Evolutionary conservation across 2,888 invertebrate species (phyloP).

Genomic region (Heterodera filipjevi): DNA sequence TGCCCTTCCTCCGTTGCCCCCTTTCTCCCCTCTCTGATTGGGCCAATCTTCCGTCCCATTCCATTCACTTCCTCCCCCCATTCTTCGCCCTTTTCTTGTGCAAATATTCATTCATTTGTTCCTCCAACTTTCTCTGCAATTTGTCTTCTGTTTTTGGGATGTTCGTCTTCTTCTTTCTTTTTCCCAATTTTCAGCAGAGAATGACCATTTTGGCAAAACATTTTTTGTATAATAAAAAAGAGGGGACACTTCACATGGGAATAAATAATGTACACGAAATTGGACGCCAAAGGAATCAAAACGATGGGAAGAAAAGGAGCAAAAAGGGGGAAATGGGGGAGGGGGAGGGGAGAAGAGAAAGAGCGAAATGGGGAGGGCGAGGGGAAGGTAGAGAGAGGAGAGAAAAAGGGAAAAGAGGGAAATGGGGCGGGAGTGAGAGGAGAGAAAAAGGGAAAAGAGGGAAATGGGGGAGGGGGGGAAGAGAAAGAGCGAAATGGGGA

Average conservation of each 20-base stretch:
- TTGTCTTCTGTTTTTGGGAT: neutral
- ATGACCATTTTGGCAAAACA: neutral
- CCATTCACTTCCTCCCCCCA: constrained; percentile 2
- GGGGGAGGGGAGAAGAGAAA: neutral
- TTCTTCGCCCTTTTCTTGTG: neutral
- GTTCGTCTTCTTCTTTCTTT: neutral
- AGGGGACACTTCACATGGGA: neutral
- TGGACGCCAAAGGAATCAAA: constrained; percentile 2
- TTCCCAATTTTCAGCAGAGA: neutral
- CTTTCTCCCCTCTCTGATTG: neutral
- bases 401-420: neutral
- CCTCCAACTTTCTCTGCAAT: constrained; percentile 5
- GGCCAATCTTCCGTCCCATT: neutral
- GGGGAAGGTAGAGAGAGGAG: too few species aligned
- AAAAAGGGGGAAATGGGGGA: neutral
- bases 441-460: neutral
- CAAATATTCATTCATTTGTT: constrained; percentile 13
- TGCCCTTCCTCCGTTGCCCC: neutral
- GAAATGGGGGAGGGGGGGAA: neutral
- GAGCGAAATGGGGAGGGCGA: neutral
- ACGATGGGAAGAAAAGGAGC: neutral
- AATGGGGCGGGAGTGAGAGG: neutral
- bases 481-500: neutral
- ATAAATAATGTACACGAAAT: constrained; percentile 21
- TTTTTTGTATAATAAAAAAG: neutral